Evolutionary conservation across 1,140 invertebrate species (phyloP).

Genomic region (Eriocheir sinensis): DNA sequence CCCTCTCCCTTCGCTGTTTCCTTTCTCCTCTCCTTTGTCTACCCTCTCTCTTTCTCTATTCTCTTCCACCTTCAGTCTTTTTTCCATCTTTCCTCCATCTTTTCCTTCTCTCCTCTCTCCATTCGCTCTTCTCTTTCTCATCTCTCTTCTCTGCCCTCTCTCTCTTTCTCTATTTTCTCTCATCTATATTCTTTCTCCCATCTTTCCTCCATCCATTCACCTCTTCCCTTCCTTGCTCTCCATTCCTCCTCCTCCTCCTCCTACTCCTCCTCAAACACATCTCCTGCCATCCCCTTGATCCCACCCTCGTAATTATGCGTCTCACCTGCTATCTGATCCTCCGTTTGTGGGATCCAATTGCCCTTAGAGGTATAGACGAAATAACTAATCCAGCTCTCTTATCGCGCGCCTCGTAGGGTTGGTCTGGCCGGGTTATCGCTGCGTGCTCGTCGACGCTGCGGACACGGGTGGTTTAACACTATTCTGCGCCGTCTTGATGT

Average conservation of each 20-base stretch:
- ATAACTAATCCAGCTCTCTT: slow-evolving; percentile 25
- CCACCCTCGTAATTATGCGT: neutral
- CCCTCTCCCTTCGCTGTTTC: no score
- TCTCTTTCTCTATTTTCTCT: no score
- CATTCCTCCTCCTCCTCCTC: neutral
- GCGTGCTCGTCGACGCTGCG: neutral
- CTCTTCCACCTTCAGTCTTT: no score
- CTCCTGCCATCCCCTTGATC: neutral
- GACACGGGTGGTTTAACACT: neutral
- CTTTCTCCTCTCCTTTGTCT: no score
- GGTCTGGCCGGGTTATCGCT: neutral
- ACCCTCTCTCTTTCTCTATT: neutral
- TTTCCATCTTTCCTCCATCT: neutral
- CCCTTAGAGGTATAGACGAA: slow-evolving; percentile 3
- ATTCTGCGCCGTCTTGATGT: neutral
- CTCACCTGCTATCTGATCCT: neutral
- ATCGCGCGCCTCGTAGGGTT: neutral
- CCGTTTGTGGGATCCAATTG: neutral
- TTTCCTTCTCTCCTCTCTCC: neutral
- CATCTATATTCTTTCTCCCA: no score
- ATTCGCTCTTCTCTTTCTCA: no score
- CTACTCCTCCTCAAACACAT: neutral
- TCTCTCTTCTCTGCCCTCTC: no score
- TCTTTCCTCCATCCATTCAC: neutral
- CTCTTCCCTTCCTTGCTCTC: no score